Base-by-base conservation (phyloP, 2,797 vertebrate genomes). In the Eremophila alpestris region DNA sequence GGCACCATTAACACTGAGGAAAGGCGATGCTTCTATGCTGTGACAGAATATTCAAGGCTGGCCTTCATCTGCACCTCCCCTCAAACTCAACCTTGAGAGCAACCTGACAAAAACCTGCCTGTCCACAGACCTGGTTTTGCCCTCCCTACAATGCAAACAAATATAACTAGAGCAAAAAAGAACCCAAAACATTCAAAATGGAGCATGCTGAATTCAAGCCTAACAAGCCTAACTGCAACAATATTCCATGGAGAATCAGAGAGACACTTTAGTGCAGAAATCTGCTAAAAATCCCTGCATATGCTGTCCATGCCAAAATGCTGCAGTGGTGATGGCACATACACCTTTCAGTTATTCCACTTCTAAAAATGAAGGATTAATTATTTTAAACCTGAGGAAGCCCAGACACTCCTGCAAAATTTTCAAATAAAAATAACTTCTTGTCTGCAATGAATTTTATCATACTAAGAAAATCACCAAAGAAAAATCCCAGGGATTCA, bases 141-240 rank as follows among this genome's bases (percentile, higher is more conserved):
- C 24, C 12, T 59, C 24, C 32, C 20, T 70, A 11, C 38, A 60
- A 18, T 3, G 26, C 38, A 58, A 74, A 78, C 38, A 85, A 32
- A 54, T 7, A 0, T 0, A 55, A 4, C 3, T 3, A 60, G 80
- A 71, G 41, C 29, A 63, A 67, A 70, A 51, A 9, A 16, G 1
- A 3, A 6, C 8, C 20, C n/a, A 16, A 20, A 1, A 34, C 1
- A 13, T 75, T 51, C 60, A 41, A 76, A 76, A 16, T 2, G 7
- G 70, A 43, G 69, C 16, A 40, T 0, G 0, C 34, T 59, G 59
- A 73, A n/a, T 65, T 65, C 49, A 4, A 40, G 27, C 22, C 36
- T 48, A 51, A 16, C 11, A 5, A 71, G 45, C 32, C 65, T 49
- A 0, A 0, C 43, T 65, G 67, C 76, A 84, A 6, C 45, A 24